Evolutionary conservation across 2,888 invertebrate genomes (phyloP), one percentile per base, ranked within the genome.

Genomic region (Seladonia tumulorum): DNA sequence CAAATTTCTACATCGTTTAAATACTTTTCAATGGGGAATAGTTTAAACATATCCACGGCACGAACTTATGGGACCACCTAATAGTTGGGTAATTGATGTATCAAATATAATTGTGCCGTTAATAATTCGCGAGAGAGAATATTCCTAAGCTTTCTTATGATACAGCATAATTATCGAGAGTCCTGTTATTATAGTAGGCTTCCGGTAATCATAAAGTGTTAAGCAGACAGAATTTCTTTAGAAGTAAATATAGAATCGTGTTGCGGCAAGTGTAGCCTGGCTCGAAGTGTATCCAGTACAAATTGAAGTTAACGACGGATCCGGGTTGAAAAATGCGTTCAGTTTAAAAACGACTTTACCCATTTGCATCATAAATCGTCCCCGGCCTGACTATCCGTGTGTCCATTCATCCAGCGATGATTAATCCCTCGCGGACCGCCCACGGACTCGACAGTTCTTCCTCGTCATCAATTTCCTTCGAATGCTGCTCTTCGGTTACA

Each of bases 391-490:
- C 29, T 71, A 63, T 53, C n/a, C 66, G 63, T 82, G 68, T 72
- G 60, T 80, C 35, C 85, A 70, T 79, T 84, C 79, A 73, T 45
- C 16, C 68, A 22, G 18, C 25, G 45, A 80, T 79, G 85, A 85
- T 85, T 80, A 85, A 85, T 85, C 25, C 42, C 49, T 25, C 1
- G n/a, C 14, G 29, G 22, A 35, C 49, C 76, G 72, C 45, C 79
- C 25, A 60, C 72, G 60, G 79, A 49, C 79, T 63, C 49, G 18
- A 66, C 63, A 45, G 42, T 85, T 71, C 85, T 86, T 86, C 81
- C 76, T 71, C 29, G 63, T 78, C 81, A 81, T 86, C 76, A 79
- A 85, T 87, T 76, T 86, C 74, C 70, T 82, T 86, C 86, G 80
- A 81, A 81, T 42, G 60, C n/a, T 14, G 35, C 66, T 60, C 63